Evolutionary conservation across 2,888 invertebrate species (phyloP), one percentile per base, ranked within the genome.

Genomic region (Brachylomia viminalis): DNA sequence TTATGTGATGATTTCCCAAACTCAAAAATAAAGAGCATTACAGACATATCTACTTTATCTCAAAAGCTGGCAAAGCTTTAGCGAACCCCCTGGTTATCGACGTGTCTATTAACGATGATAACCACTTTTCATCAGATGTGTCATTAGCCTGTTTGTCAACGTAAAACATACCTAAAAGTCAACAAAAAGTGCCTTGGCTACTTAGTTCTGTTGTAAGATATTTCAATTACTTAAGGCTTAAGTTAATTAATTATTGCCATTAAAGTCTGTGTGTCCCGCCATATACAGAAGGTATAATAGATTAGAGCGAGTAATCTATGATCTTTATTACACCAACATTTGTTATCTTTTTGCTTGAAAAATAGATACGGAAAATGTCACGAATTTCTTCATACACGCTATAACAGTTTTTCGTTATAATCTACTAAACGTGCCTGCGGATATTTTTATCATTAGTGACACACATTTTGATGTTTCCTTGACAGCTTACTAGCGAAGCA

Each of bases 361-460:
- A 69, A 62, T 59, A 79, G 70, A 79, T 61, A 72, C 64, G 33
- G 54, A 54, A 68, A 68, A 54, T 71, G 58, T 68, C 71, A 72
- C 59, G 27, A 61, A 67, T 68, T 79, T 75, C 47, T 38, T 70
- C 58, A 62, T 74, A 67, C 70, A 52, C 10, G 61, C 65, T 65
- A 23, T 20, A 47, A 64, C 30, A 77, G 68, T 49, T 59, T 45
- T 58, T 66, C 68, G 23, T 61, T 17, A 61, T 71, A 62, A 83
- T 83, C 69, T 61, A 52, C n/a, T 11, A 61, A 33, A 74, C 61
- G 33, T 61, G 59, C 38, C 66, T 61, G 62, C 38, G 17, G 42
- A 56, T 74, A 58, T 74, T 83, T 83, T 75, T 83, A 67, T 75
- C 52, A 45, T 33, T 5, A 1, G 42, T 83, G 75, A 80, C 75